phyloP scores from a whole-genome alignment of 37 sponge, comb jelly and placozoan species.

The Halisarca cf. caerulea region DNA sequence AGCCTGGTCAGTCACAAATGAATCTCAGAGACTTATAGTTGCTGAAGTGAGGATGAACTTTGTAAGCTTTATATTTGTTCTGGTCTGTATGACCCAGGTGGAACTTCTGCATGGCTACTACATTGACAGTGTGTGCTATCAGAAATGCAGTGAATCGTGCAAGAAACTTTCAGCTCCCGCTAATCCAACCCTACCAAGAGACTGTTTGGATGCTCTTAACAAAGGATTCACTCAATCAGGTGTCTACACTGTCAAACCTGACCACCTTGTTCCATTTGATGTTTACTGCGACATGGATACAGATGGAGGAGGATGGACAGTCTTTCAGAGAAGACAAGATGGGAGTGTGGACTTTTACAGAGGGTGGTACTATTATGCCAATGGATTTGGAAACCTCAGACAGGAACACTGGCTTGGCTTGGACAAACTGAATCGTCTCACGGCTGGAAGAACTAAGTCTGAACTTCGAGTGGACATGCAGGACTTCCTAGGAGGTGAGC shows the following conservation, averaged over 20 bases:
- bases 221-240: background rate
- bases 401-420: conserved; percentile 1
- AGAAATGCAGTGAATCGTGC: no score
- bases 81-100: no score
- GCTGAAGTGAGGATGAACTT: no score
- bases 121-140: no score
- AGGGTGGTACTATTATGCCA: background rate
- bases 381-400: conserved; percentile 17
- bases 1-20: no score
- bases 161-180: no score
- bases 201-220: conserved; percentile 5
- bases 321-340: conserved; percentile 4
- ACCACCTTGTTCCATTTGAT: background rate
- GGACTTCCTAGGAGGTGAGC: background rate
- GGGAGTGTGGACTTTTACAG: conserved; percentile 3
- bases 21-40: no score
- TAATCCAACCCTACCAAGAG: no score
- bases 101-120: no score
- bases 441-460: background rate
- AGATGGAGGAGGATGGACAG: conserved; percentile 10
- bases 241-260: background rate
- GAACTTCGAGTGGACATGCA: conserved; percentile 1
- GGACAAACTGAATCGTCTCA: background rate
- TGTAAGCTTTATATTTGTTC: no score
- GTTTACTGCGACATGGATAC: conserved; percentile 26